Percentiles rank a stretch among this genome's conserved stretches.
These are phyloP conservation scores for Clarias laeviceps DNA, from an alignment of 2,797 vertebrate species.

Conservation along the genomic window DNA sequence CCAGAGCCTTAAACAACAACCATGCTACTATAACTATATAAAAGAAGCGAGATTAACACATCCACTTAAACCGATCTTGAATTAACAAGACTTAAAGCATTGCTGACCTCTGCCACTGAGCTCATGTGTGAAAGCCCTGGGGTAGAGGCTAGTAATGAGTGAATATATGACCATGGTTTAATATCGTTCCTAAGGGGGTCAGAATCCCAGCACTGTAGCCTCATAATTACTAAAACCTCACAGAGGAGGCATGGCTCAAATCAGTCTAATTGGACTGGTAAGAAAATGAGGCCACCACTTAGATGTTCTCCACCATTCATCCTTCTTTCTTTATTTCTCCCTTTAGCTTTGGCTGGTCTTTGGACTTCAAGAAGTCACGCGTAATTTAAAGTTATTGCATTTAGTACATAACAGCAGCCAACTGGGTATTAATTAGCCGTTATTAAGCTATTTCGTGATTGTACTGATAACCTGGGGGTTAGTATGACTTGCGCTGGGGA, in stretches of 20 bases:
- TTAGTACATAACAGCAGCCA: conserved; percentile 49
- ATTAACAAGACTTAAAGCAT: conserved; percentile 57
- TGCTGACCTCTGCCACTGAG: conserved; percentile 48
- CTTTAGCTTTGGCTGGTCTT: conserved; percentile 50
- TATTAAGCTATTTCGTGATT: conserved; percentile 52
- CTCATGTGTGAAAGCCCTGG: conserved; percentile 73
- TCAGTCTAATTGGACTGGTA: conserved; percentile 59
- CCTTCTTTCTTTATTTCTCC: conserved; percentile 49
- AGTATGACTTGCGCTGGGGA: neutral
- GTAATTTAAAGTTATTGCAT: conserved; percentile 54
- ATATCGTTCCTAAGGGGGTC: conserved; percentile 53
- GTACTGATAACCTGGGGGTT: conserved; percentile 33
- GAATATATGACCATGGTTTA: conserved; percentile 58
- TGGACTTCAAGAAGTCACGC: conserved; percentile 46
- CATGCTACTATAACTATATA: conserved; percentile 21
- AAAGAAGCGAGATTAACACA: conserved; percentile 50
- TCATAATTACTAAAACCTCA: conserved; percentile 55
- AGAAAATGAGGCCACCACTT: conserved; percentile 52
- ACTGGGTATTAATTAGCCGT: conserved; percentile 56
- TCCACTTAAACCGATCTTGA: conserved; percentile 54
- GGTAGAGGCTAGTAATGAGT: conserved; percentile 63
- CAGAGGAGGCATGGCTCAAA: conserved; percentile 51
- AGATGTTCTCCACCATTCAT: conserved; percentile 49
- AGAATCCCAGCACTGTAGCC: conserved; percentile 53
- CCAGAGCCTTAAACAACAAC: conserved; percentile 20